A percentile compares a stretch with the other conserved stretches of the same genome.
phyloP scores from a whole-genome alignment of 2,113 vertebrate species.

The Leucosticte australis region DNA sequence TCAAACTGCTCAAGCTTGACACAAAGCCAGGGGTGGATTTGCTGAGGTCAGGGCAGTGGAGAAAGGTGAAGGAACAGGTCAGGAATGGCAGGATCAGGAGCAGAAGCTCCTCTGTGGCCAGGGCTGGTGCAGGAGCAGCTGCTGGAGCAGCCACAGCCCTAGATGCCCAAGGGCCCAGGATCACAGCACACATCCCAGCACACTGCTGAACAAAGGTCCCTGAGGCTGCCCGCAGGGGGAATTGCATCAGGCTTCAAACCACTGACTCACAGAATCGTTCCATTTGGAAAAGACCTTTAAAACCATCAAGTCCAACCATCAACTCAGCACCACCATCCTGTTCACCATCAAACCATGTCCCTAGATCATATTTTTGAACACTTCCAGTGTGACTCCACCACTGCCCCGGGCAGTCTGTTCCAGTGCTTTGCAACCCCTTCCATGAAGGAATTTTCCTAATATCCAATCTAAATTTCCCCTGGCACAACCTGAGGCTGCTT shows the following conservation, averaged over 20 bases:
- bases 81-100: not conserved
- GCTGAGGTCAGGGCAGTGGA: not conserved
- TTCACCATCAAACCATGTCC: not conserved
- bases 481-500: not conserved
- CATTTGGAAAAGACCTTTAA: not conserved
- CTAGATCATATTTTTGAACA: not conserved
- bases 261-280: accelerated
- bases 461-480: not conserved
- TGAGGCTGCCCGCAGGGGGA: not conserved
- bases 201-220: not conserved
- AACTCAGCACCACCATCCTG: not conserved
- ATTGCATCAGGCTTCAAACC: not conserved
- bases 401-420: not conserved
- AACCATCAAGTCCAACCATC: not conserved
- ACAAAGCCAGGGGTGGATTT: not conserved
- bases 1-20: not conserved
- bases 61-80: not conserved
- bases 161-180: not conserved
- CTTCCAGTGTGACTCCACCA: not conserved
- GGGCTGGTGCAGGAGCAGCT: not conserved
- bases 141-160: not conserved
- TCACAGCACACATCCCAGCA: not conserved
- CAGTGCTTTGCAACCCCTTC: not conserved
- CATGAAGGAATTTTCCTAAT: not conserved
- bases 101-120: not conserved